A percentile compares a stretch with the other conserved stretches of the same genome.
Evolutionary conservation across 2,797 vertebrate species (phyloP).

Genomic region (Amniataba percoides): DNA sequence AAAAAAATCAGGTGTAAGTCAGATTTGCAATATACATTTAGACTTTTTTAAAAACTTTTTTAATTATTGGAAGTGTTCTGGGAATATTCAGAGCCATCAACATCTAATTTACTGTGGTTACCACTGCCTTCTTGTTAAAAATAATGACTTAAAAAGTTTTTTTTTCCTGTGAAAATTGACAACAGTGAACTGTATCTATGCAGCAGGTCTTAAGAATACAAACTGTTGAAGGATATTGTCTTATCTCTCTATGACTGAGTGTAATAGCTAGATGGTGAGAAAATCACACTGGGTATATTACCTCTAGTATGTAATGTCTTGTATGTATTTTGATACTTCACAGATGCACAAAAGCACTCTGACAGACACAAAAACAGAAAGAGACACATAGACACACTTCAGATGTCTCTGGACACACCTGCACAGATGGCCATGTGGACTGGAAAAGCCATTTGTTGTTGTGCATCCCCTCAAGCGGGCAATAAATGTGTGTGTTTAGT

Average conservation of each 20-base stretch:
- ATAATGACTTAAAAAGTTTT: not conserved
- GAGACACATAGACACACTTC: constrained; percentile 6
- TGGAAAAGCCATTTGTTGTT: constrained; percentile 68
- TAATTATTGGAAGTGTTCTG: not conserved
- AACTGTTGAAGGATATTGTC: constrained; percentile 5
- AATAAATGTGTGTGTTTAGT: constrained; percentile 62
- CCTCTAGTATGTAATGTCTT: too few relatives aligned
- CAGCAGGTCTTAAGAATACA: constrained; percentile 5
- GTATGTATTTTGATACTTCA: constrained; percentile 8
- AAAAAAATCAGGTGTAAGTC: not conserved
- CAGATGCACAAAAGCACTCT: constrained; percentile 14
- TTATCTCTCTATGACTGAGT: not conserved
- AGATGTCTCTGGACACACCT: constrained; percentile 47
- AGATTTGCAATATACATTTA: not conserved
- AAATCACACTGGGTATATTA: constrained; percentile 9
- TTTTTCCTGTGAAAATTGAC: not conserved
- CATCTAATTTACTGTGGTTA: not conserved
- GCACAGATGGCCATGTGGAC: constrained; percentile 16
- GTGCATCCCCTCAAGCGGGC: constrained; percentile 40
- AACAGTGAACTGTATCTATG: not conserved
- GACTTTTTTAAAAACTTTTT: not conserved
- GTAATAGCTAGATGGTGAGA: constrained; percentile 25
- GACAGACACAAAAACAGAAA: constrained; percentile 23
- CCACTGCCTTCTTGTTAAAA: not conserved
- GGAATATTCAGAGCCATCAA: not conserved